Evolutionary conservation across 2,888 invertebrate species (phyloP).

Genomic region (Drosophila nr. perissopoda): DNA sequence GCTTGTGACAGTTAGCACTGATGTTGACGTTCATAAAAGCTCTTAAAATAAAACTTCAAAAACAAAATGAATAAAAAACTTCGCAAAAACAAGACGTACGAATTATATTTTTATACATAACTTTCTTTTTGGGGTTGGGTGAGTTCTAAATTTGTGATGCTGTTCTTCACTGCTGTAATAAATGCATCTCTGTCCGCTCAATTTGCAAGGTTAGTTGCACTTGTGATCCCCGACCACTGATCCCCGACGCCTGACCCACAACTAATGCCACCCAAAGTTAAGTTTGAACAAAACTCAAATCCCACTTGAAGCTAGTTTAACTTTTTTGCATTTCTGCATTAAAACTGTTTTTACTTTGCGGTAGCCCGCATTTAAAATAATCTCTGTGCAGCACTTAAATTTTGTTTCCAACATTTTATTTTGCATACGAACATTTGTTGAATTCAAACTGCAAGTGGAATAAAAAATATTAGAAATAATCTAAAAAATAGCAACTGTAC

Average conservation of each 20-base stretch:
- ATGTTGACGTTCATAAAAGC: not conserved
- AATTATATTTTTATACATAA: not conserved
- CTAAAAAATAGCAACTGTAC: not conserved
- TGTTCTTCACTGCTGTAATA: constrained; percentile 5
- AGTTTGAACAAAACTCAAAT: constrained; percentile 23
- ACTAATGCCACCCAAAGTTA: constrained; percentile 6
- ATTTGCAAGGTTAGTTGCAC: constrained; percentile 7
- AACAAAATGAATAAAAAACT: too few species aligned
- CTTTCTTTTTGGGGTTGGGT: not conserved
- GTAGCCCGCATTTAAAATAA: not conserved
- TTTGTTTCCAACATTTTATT: not conserved
- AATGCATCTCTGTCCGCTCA: constrained; percentile 2
- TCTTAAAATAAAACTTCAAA: not conserved
- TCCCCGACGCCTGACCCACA: constrained; percentile 2
- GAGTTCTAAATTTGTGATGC: not conserved
- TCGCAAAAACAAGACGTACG: not conserved
- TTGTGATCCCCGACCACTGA: not conserved
- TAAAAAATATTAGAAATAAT: not conserved
- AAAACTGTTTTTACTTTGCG: constrained; percentile 7
- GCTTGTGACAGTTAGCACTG: constrained; percentile 6
- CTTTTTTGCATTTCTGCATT: constrained; percentile 12
- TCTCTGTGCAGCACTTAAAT: not conserved
- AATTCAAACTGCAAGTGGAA: not conserved
- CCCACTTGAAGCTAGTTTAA: constrained; percentile 15
- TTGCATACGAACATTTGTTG: not conserved